A percentile compares a stretch with the other conserved stretches of the same genome.
phyloP scores from a whole-genome alignment of 1,140 invertebrate genomes.

The Hyles vespertilio region DNA sequence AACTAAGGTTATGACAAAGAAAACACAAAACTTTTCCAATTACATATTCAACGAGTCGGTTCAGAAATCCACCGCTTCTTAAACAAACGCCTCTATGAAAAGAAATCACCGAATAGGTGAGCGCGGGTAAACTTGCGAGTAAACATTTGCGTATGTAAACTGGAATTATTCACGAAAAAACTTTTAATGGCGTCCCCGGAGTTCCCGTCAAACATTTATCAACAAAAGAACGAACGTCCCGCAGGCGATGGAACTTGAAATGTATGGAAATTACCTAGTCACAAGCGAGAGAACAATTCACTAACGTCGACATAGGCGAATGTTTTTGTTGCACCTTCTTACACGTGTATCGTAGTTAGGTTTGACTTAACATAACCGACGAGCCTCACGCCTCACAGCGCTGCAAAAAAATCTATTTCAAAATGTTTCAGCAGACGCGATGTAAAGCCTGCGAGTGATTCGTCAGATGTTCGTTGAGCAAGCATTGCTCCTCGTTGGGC shows the following conservation, averaged over 20 bases:
- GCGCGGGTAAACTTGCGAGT: conserved; percentile 67
- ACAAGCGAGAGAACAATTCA: conserved; percentile 73
- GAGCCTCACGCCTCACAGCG: too few species aligned
- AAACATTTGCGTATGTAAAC: conserved; percentile 76
- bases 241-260: conserved; percentile 75
- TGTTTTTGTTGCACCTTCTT: conserved; percentile 74
- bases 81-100: conserved; percentile 65
- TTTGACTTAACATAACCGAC: conserved; percentile 41
- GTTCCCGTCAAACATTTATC: conserved; percentile 76
- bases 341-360: conserved; percentile 45
- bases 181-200: conserved; percentile 75
- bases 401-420: background rate
- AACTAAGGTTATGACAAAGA: conserved; percentile 34
- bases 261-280: conserved; percentile 75
- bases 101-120: conserved; percentile 74
- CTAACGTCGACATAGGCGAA: conserved; percentile 72
- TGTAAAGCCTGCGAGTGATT: conserved; percentile 28
- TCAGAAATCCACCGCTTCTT: conserved; percentile 52
- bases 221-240: conserved; percentile 76
- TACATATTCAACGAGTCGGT: conserved; percentile 59
- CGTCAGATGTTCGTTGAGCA: conserved; percentile 30
- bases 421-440: conserved; percentile 13
- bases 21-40: conserved; percentile 58
- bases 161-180: conserved; percentile 76
- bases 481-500: conserved; percentile 33